Base-by-base conservation (phyloP, 2,113 vertebrate species). In the Scatophagus argus region DNA sequence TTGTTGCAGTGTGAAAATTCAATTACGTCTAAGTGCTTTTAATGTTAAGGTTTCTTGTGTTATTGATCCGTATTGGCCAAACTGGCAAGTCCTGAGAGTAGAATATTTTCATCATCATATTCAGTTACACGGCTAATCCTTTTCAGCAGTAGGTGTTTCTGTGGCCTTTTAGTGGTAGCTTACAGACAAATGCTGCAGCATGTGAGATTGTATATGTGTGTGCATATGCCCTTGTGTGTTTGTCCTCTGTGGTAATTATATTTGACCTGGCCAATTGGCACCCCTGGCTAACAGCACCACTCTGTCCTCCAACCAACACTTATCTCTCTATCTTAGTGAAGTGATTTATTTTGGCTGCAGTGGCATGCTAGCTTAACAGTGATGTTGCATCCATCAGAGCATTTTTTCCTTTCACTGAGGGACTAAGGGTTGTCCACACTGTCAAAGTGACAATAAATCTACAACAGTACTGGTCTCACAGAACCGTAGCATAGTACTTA, bases 241-340 rank as follows among this genome's bases (percentile, higher is more conserved):
- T 81, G 87, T 75, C 83, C 86, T 88, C 76, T 84, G 83, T 73
- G 62, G 79, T 93, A 80, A 94, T 94, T 91, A 88, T 87, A 77
- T 92, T 88, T 92, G 89, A 94, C 90, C 90, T 74, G 81, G 81
- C 70, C 85, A 82, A 74, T 89, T 85, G 87, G 87, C 84, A 88
- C 86, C 85, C 84, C 86, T 85, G 81, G 90, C 89, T 82, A 87
- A 86, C 85, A 77, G 77, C 79, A 41, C 43, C 59, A 6, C 71
- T 70, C 71, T n/a, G 62, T 88, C 77, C 70, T 79, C 44, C 77
- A 56, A 56, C 32, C 66, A 11, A 63, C 44, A 60, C 51, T 60
- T 46, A 51, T 74, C 81, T 61, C 76, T 88, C 74, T 11, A 82
- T 87, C 87, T 64, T 68, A 74, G 75, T 44, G 73, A 67, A 85